Conservation (phyloP, 2,888 invertebrate genomes). For the Parnassius mnemosyne region DNA sequence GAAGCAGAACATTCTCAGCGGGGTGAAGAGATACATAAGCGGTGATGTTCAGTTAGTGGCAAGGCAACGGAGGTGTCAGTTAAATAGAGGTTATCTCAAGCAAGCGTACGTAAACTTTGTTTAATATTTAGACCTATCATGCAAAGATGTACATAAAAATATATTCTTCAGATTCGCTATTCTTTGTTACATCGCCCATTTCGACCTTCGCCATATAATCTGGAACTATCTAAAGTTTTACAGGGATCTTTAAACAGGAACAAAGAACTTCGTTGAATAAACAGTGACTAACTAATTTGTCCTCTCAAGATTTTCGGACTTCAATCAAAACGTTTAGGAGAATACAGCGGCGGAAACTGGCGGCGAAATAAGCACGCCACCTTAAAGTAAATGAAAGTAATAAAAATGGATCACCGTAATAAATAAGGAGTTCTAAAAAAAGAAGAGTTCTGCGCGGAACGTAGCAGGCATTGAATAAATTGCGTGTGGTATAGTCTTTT, state of each 20-base stretch:
- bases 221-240: neutral
- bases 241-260: neutral
- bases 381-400: slow-evolving; percentile 58
- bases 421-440: slow-evolving; percentile 47
- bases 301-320: slow-evolving; percentile 39
- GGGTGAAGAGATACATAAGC: slow-evolving; percentile 74
- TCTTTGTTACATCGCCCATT: neutral
- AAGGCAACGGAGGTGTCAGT: slow-evolving; percentile 74
- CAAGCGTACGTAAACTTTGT: slow-evolving; percentile 51
- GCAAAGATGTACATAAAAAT: slow-evolving; percentile 30
- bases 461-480: slow-evolving; percentile 19
- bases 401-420: slow-evolving; percentile 58
- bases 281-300: slow-evolving; percentile 37
- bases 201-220: neutral
- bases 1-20: slow-evolving; percentile 80
- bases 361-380: slow-evolving; percentile 48
- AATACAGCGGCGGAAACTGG: slow-evolving; percentile 49
- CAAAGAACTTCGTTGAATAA: slow-evolving; percentile 21
- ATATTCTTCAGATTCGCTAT: neutral
- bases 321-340: slow-evolving; percentile 50
- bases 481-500: slow-evolving; percentile 1
- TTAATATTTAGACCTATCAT: slow-evolving; percentile 35
- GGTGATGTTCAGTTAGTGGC: slow-evolving; percentile 78
- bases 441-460: slow-evolving; percentile 21
- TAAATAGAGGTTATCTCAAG: slow-evolving; percentile 59